These are phyloP conservation scores for Amphiura filiformis DNA, from an alignment of 35 echinoderm and acorn worm species.

Conservation along the genomic window DNA sequence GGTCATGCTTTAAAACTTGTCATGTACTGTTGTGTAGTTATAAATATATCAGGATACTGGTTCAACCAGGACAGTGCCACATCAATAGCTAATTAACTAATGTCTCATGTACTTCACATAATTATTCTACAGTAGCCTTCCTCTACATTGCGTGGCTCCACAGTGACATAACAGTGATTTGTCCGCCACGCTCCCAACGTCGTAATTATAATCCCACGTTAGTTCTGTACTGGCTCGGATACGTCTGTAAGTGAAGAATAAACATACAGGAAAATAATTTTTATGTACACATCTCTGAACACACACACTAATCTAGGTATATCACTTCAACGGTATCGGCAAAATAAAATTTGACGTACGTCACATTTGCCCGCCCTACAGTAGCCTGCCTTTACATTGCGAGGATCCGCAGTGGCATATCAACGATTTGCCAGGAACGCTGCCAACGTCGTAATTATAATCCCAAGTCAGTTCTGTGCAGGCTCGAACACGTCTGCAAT, in stretches of 20 bases:
- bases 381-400: conserved; percentile 69
- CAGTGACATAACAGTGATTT: conserved; percentile 75
- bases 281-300: no score
- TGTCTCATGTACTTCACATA: no score
- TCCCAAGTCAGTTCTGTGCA: conserved; percentile 92
- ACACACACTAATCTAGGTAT: no score
- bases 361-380: no score
- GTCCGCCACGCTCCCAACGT: conserved; percentile 82
- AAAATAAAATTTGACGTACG: no score
- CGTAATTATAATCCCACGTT: conserved; percentile 95
- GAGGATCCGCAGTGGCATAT: conserved; percentile 63
- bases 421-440: conserved; percentile 75
- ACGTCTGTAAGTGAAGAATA: conserved; percentile 62
- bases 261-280: conserved; percentile 21
- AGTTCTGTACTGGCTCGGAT: conserved; percentile 83
- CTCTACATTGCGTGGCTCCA: conserved; percentile 62
- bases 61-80: no score
- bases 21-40: no score
- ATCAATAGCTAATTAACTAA: no score
- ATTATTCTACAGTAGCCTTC: conserved; percentile 65
- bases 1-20: no score
- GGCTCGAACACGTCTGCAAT: conserved; percentile 69
- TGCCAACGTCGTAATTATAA: conserved; percentile 90
- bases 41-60: no score
- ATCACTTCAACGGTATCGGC: no score